These are phyloP conservation scores for Zootoca vivipara DNA, from an alignment of 2,113 vertebrate genomes.

Conservation along the genomic window DNA sequence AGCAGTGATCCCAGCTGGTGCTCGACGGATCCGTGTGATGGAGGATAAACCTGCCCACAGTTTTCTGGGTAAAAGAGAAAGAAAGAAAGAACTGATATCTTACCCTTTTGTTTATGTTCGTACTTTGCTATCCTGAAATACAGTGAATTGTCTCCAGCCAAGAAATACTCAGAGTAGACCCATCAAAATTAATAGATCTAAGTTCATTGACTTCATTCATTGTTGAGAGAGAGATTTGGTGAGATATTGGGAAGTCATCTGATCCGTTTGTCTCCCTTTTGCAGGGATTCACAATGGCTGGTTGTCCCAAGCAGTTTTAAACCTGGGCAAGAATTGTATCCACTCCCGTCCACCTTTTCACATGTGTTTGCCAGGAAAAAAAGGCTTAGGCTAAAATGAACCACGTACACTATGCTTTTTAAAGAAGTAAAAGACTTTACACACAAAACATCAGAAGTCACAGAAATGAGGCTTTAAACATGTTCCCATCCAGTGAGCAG, in stretches of 20 bases:
- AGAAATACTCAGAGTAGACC: too few species aligned
- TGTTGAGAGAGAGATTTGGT: neutral
- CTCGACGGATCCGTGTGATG: constrained; percentile 92
- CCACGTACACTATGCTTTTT: too few species aligned
- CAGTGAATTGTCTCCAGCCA: neutral
- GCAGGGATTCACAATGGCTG: too few species aligned
- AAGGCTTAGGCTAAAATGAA: too few species aligned
- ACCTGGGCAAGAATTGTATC: too few species aligned
- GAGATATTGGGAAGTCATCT: neutral
- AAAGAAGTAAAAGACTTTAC: too few species aligned
- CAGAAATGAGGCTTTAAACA: too few species aligned
- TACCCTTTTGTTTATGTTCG: constrained; percentile 11
- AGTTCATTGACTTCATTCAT: neutral
- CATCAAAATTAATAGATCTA: neutral
- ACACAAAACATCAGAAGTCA: too few species aligned
- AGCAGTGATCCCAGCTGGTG: constrained; percentile 90
- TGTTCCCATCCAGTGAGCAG: too few species aligned
- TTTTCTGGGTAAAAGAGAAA: constrained; percentile 89
- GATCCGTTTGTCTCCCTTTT: neutral
- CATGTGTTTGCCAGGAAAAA: too few species aligned
- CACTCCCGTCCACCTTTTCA: too few species aligned
- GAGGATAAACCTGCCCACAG: constrained; percentile 96
- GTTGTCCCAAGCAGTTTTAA: too few species aligned
- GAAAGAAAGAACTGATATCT: neutral
- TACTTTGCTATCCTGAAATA: constrained; percentile 18